These are phyloP conservation scores for Siphamia tubifer DNA, from an alignment of 2,113 vertebrate genomes.

Conservation along the genomic window DNA sequence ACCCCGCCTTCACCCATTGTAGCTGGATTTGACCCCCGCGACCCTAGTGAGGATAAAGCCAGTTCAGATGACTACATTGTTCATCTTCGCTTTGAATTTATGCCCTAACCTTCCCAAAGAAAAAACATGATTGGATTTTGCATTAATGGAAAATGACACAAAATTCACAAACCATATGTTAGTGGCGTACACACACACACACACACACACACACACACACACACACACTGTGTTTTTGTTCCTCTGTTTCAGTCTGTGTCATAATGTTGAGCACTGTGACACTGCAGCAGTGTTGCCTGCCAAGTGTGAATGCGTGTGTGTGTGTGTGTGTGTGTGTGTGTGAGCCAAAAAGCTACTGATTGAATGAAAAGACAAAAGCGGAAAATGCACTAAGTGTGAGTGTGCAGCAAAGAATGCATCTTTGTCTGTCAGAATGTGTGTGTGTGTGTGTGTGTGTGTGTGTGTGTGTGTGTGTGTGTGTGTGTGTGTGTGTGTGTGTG, in stretches of 20 bases:
- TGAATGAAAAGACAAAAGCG: neutral
- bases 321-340: neutral
- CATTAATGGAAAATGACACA: no score
- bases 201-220: neutral
- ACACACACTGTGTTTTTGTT: neutral
- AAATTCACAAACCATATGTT: no score
- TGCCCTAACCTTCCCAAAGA: no score
- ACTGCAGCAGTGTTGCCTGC: constrained; percentile 6
- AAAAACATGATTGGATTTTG: no score
- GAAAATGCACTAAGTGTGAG: neutral
- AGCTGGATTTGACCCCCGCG: no score
- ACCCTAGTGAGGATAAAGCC: no score
- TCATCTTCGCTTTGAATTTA: no score
- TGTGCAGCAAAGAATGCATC: constrained; percentile 1
- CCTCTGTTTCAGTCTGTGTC: neutral
- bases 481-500: constrained; percentile 6
- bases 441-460: neutral
- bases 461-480: constrained; percentile 5
- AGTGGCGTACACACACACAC: no score
- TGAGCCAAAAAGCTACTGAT: neutral
- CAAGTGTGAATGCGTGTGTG: neutral
- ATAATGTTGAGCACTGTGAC: neutral
- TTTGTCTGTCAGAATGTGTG: constrained; percentile 2
- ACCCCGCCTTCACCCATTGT: no score
- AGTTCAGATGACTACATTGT: no score